These are phyloP conservation scores for Oscheius sp. DNA, from an alignment of 1,140 invertebrate genomes.

Conservation along the genomic window DNA sequence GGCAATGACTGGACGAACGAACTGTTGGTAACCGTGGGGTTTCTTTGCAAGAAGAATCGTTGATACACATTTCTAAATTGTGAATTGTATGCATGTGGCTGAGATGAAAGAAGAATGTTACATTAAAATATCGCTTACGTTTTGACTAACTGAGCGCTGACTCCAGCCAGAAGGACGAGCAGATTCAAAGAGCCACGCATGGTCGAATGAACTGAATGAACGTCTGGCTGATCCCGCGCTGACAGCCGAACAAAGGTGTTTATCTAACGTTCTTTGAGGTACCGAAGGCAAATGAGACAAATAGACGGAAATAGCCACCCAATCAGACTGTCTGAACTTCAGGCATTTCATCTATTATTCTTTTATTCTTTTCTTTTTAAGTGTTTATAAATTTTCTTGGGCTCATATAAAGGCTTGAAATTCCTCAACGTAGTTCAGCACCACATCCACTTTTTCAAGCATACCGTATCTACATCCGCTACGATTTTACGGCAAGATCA, in stretches of 20 bases:
- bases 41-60: neutral
- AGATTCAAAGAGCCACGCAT: neutral
- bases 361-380: no score
- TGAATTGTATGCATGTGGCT: no score
- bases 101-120: no score
- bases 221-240: neutral
- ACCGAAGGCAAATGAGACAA: neutral
- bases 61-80: no score
- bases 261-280: constrained; percentile 5
- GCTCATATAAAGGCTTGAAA: no score
- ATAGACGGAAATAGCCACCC: neutral
- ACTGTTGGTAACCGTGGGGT: neutral
- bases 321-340: neutral
- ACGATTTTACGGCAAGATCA: no score
- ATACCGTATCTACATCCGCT: no score
- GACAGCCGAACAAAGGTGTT: constrained; percentile 4
- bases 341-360: no score
- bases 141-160: neutral
- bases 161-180: neutral
- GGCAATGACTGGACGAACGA: neutral
- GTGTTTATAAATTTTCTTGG: no score
- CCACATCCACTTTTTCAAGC: no score
- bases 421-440: no score
- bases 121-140: neutral
- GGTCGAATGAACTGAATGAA: neutral